A percentile compares a stretch with the other conserved stretches of the same genome.
These are phyloP conservation scores for Porites evermanni DNA, from an alignment of 92 coral and sea anemone species.

Conservation along the genomic window DNA sequence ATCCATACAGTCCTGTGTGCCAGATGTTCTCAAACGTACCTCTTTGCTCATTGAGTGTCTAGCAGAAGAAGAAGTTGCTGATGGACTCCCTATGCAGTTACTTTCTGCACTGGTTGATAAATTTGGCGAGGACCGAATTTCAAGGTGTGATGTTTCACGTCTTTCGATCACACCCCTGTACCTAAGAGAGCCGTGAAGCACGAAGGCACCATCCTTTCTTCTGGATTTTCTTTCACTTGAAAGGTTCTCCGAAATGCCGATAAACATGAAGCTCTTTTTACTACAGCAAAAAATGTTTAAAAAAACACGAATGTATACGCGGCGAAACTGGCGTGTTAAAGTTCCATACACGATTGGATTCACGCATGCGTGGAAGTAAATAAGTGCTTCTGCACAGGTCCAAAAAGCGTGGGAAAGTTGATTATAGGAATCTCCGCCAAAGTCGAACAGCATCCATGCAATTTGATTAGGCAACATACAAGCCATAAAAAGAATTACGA, in stretches of 20 bases:
- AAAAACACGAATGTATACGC: slow-evolving; percentile 74
- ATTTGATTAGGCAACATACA: slow-evolving; percentile 93
- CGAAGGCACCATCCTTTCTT: neutral
- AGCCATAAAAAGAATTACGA: slow-evolving; percentile 79
- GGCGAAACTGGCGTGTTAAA: slow-evolving; percentile 86
- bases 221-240: slow-evolving; percentile 1
- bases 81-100: slow-evolving; percentile 4
- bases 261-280: neutral
- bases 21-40: slow-evolving; percentile 10
- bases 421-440: slow-evolving; percentile 77
- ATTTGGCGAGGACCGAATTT: slow-evolving; percentile 25
- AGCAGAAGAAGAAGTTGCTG: slow-evolving; percentile 11
- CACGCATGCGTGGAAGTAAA: slow-evolving; percentile 84
- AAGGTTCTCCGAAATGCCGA: neutral
- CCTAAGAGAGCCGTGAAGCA: slow-evolving; percentile 21
- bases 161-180: neutral
- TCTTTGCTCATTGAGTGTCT: slow-evolving; percentile 12
- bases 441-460: slow-evolving; percentile 91
- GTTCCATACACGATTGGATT: slow-evolving; percentile 91
- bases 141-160: neutral
- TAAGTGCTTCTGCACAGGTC: slow-evolving; percentile 82
- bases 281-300: slow-evolving; percentile 63
- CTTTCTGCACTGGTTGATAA: slow-evolving; percentile 18
- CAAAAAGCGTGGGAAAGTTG: slow-evolving; percentile 79
- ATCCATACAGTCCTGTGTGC: neutral